Evolutionary conservation across 2,888 invertebrate genomes (phyloP), one percentile per base, ranked within the genome.

Genomic region (Apamea monoglypha): DNA sequence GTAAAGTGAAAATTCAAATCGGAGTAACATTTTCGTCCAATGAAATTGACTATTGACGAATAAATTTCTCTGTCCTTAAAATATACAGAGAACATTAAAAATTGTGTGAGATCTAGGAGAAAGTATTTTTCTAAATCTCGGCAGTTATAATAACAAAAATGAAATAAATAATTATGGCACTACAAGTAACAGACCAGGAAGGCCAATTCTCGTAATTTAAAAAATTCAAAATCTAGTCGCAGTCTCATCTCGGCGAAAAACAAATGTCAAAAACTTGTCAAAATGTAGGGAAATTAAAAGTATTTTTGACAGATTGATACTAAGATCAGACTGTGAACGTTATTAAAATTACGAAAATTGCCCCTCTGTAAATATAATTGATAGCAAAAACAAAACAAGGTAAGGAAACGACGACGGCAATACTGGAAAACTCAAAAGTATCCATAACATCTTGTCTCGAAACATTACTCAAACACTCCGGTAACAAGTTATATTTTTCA

Each of bases 401-500:
- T 80, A n/a, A 40, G 56, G 6, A 75, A 70, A 77, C 36, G 25
- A 16, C 44, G 14, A 40, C 40, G 7, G 47, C 50, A 59, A 63
- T 73, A 59, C 56, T 47, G 32, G 59, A 64, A 76, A 76, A 80
- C 70, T 77, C 64, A 72, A 83, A 78, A 86, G 81, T 87, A 83
- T 88, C 87, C 64, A 81, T 85, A 83, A 85, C 76, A 87, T 77
- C 70, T 73, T 88, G 79, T 81, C 74, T 74, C 29, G 64, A 67
- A 76, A 81, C 82, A 80, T 80, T 76, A 78, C 80, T 85, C 80
- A 86, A 85, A 83, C 76, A 76, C 86, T 83, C 79, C 50, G 25
- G 84, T 81, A 88, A 83, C 84, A 85, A 87, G 87, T 84, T 89
- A 90, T 88, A 90, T 88, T 90, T 90, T 90, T 90, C 88, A 90